Percentiles rank a stretch among this genome's conserved stretches.
phyloP scores from a whole-genome alignment of 2,888 invertebrate genomes.

The Brenthis daphne region DNA sequence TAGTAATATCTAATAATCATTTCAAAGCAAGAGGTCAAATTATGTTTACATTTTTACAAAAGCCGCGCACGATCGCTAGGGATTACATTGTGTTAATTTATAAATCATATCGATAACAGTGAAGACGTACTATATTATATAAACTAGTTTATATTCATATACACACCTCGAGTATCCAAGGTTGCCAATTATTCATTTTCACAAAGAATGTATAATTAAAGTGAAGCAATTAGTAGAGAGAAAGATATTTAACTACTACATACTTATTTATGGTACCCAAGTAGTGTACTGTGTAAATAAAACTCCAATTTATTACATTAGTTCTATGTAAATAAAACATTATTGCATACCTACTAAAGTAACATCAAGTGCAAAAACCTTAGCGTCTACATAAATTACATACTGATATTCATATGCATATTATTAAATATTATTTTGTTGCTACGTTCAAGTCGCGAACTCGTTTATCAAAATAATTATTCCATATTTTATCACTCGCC shows the following conservation, averaged over 20 bases:
- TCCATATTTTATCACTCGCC: conserved; percentile 2
- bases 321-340: no score
- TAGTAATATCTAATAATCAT: not conserved
- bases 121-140: conserved; percentile 15
- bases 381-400: no score
- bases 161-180: conserved; percentile 25
- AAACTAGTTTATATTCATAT: conserved; percentile 17
- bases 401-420: no score
- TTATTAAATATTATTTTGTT: no score
- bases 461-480: conserved; percentile 8
- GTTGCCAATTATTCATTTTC: conserved; percentile 28
- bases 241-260: not conserved
- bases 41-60: not conserved
- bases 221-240: not conserved
- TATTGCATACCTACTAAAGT: no score
- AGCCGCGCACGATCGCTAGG: conserved; percentile 1
- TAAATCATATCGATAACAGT: conserved; percentile 18
- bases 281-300: no score
- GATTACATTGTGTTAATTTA: conserved; percentile 4
- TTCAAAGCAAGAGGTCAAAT: not conserved
- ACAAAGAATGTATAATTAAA: conserved; percentile 20
- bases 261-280: not conserved
- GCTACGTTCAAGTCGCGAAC: not conserved
- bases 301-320: no score
- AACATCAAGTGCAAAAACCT: no score